Base-by-base conservation (phyloP, 1,140 invertebrate genomes). In the Hylaeus volcanicus region DNA sequence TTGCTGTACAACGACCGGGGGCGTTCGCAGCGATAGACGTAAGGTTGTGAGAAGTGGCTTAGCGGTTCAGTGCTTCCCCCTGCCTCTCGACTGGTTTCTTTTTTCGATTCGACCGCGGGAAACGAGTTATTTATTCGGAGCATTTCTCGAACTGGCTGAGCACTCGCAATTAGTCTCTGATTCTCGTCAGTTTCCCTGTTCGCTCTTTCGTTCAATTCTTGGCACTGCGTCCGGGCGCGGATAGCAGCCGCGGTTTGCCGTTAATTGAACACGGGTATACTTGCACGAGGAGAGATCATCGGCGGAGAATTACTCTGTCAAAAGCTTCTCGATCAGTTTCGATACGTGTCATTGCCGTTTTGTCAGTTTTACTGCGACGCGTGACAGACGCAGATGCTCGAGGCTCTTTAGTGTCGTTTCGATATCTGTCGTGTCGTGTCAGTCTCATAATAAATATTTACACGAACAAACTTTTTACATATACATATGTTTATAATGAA, bases 101-200 rank as follows among this genome's bases (percentile, higher is more conserved):
- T 51, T 51, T 51, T 51, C 51, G 51, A 51, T 51, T 51, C 51
- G 51, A 51, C 51, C 51, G 51, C 51, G 9, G 51, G 51, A 75
- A 74, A 66, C 61, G 53, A 75, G 55, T 80, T 64, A 75, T 85
- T 82, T 74, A 58, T 41, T 51, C 37, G 39, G 45, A 41, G 15
- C 2, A 73, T 55, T 79, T 58, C 15, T 53, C n/a, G 14, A 51
- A 26, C 56, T 48, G 70, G 41, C 74, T 55, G 26, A 82, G 51
- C 51, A 56, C 74, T 66, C 69, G 65, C 48, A 70, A 83, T 83
- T 84, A 83, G 58, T 79, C 71, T 83, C 74, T 68, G 70, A 80
- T 84, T 58, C 63, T 83, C 71, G 65, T 80, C 80, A 71, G 39
- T 61, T 83, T 68, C n/a, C 56, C 6, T 66, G 61, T 55, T 26